Percentiles rank a stretch among this genome's conserved stretches.
Evolutionary conservation across 2,113 vertebrate species (phyloP).

Genomic region (Pangasianodon hypophthalmus): DNA sequence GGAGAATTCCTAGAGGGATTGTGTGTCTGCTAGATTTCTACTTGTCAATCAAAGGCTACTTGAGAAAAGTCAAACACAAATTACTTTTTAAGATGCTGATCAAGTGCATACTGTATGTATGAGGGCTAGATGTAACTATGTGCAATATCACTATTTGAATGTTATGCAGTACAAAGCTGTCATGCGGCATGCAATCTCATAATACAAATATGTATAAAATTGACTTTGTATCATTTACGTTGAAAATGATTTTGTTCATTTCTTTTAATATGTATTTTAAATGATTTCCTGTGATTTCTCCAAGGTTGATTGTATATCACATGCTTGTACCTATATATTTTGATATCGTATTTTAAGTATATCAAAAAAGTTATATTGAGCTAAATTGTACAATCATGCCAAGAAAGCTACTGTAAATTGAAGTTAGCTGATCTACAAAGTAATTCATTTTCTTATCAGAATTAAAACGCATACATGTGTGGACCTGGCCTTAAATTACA

Average conservation of each 20-base stretch:
- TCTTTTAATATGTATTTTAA: too few species aligned
- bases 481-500: too few species aligned
- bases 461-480: not conserved
- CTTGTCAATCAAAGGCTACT: slow-evolving; percentile 45
- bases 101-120: slow-evolving; percentile 21
- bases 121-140: not conserved
- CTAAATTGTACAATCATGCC: too few species aligned
- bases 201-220: not conserved
- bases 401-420: too few species aligned
- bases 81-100: slow-evolving; percentile 34
- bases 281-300: too few species aligned
- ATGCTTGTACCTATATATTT: too few species aligned
- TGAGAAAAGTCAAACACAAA: slow-evolving; percentile 41
- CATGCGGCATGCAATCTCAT: not conserved
- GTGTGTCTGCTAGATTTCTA: slow-evolving; percentile 38
- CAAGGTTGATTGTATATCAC: too few species aligned
- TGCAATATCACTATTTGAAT: not conserved
- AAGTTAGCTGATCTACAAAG: too few species aligned
- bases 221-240: not conserved
- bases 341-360: too few species aligned
- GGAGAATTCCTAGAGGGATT: slow-evolving; percentile 37
- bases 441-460: not conserved
- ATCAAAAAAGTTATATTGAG: too few species aligned
- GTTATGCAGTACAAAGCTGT: not conserved
- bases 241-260: not conserved